phyloP scores from a whole-genome alignment of 2,888 invertebrate species.

The Sphecodes monilicornis region DNA sequence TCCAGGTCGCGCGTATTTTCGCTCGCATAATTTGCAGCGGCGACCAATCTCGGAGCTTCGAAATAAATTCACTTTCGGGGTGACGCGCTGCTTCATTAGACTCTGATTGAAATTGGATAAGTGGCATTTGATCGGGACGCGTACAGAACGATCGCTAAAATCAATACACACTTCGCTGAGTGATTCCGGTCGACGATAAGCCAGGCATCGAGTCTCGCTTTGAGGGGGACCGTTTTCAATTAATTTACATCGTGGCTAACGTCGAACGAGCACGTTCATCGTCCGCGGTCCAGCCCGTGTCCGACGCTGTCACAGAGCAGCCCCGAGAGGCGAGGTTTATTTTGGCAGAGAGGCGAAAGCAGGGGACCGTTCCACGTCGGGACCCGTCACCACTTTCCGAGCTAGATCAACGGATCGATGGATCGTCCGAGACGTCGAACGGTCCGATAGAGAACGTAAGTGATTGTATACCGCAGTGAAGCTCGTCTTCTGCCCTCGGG shows the following conservation, averaged over 20 bases:
- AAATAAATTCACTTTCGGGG: neutral
- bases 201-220: neutral
- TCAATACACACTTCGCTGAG: neutral
- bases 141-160: neutral
- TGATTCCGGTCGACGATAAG: neutral
- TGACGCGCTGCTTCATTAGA: neutral
- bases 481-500: constrained; percentile 85
- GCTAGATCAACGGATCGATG: neutral
- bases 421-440: constrained; percentile 1
- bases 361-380: constrained; percentile 4
- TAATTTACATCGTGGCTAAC: neutral
- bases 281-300: neutral
- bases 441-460: constrained; percentile 46
- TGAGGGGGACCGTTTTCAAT: neutral
- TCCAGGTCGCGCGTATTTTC: neutral
- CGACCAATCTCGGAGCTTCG: neutral
- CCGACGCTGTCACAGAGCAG: constrained; percentile 1
- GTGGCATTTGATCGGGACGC: neutral
- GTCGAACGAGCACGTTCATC: neutral
- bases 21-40: neutral
- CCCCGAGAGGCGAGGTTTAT: constrained; percentile 17
- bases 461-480: constrained; percentile 81
- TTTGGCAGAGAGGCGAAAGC: constrained; percentile 51
- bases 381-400: neutral
- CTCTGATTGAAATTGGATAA: neutral